phyloP scores from a whole-genome alignment of 2,797 vertebrate species.

The Menidia menidia region DNA sequence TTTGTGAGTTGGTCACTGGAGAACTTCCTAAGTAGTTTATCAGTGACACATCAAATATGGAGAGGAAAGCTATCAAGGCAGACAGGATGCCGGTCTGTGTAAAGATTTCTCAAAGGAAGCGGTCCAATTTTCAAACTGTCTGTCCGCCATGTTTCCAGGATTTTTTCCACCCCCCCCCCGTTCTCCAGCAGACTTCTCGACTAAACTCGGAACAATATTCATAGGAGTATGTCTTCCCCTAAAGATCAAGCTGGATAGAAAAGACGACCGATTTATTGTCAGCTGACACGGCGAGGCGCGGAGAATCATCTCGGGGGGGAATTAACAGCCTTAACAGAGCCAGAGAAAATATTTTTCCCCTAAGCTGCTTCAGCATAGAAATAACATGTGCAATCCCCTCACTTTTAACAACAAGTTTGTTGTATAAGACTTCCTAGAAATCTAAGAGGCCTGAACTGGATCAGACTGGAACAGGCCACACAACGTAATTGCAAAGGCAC shows the following conservation, averaged over 20 bases:
- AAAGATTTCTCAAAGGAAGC: conserved; percentile 22
- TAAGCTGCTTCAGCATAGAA: conserved; percentile 71
- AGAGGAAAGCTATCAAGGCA: neutral
- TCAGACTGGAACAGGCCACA: conserved; percentile 8
- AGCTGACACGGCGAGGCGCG: conserved; percentile 38
- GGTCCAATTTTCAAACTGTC: neutral
- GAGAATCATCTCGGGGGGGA: conserved; percentile 55
- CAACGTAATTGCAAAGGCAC: conserved; percentile 19
- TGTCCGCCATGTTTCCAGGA: neutral
- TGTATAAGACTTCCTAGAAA: conserved; percentile 60
- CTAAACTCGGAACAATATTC: neutral
- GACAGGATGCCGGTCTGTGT: conserved; percentile 10
- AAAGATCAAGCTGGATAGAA: conserved; percentile 40
- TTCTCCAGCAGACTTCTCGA: neutral
- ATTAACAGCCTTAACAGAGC: conserved; percentile 53
- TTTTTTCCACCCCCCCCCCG: neutral
- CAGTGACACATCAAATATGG: conserved; percentile 33
- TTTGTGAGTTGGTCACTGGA: conserved; percentile 24
- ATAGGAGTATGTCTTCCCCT: conserved; percentile 6
- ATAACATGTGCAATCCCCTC: conserved; percentile 51
- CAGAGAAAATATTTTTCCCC: conserved; percentile 56
- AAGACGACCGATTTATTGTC: conserved; percentile 22
- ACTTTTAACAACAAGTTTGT: conserved; percentile 28
- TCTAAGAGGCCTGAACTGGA: conserved; percentile 6
- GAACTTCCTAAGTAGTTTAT: conserved; percentile 28